Conservation (phyloP, 2,888 invertebrate genomes). For the Apotomis turbidana region DNA sequence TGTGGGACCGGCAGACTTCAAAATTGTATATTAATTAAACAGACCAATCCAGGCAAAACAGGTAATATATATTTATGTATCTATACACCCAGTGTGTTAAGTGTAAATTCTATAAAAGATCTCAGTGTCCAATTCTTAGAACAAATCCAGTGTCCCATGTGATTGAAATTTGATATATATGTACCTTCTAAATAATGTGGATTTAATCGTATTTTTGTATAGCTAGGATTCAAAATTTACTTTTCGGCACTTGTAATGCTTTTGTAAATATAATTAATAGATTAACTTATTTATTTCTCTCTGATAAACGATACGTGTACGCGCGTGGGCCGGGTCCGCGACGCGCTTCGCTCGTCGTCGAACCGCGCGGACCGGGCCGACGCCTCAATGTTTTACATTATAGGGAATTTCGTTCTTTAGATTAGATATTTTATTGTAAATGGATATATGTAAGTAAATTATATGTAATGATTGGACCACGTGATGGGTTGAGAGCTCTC, state of each 20-base stretch:
- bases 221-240: constrained; percentile 75
- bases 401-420: constrained; percentile 81
- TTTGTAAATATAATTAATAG: constrained; percentile 80
- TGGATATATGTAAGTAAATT: constrained; percentile 69
- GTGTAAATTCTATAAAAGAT: constrained; percentile 63
- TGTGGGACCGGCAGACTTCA: constrained; percentile 59
- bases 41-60: constrained; percentile 57
- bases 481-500: constrained; percentile 77
- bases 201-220: constrained; percentile 77
- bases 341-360: constrained; percentile 9
- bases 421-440: constrained; percentile 83
- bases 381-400: constrained; percentile 65
- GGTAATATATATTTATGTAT: constrained; percentile 48
- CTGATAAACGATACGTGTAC: constrained; percentile 45
- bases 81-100: constrained; percentile 63
- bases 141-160: constrained; percentile 80
- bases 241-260: constrained; percentile 77
- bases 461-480: constrained; percentile 78
- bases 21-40: constrained; percentile 26
- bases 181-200: constrained; percentile 62
- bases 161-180: constrained; percentile 63
- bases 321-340: constrained; percentile 35
- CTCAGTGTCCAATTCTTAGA: constrained; percentile 78
- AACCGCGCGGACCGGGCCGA: constrained; percentile 45
- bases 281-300: constrained; percentile 80